These are phyloP conservation scores for Bos javanicus DNA, from an alignment of 2,113 vertebrate species.

Conservation along the genomic window DNA sequence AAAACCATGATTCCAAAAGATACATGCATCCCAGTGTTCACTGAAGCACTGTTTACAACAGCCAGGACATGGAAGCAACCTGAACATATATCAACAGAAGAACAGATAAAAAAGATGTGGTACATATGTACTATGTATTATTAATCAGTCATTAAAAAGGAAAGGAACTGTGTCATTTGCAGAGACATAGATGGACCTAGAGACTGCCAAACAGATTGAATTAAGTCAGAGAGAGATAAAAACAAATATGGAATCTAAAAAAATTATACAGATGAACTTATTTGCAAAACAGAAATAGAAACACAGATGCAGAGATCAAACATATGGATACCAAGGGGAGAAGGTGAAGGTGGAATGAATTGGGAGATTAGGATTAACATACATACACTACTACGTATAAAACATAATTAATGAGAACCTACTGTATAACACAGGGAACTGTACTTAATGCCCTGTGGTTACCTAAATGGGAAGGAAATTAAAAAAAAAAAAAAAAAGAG, in stretches of 20 bases:
- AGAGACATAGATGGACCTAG: background rate
- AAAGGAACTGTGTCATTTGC: background rate
- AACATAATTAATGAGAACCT: background rate
- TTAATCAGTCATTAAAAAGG: background rate
- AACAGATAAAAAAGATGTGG: background rate
- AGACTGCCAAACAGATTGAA: background rate
- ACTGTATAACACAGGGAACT: background rate
- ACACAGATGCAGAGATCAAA: background rate
- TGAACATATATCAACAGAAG: background rate
- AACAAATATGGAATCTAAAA: background rate
- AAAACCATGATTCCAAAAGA: background rate
- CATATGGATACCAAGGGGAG: background rate
- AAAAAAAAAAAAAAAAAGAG: background rate
- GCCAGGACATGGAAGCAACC: background rate
- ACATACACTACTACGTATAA: background rate
- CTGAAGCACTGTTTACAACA: background rate
- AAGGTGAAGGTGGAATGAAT: background rate
- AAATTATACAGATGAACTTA: background rate
- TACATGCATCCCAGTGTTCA: background rate
- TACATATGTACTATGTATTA: background rate
- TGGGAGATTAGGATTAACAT: background rate
- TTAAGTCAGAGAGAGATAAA: background rate
- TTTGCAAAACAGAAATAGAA: background rate
- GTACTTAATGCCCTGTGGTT: background rate
- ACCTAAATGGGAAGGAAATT: background rate